phyloP scores from a whole-genome alignment of 1,140 invertebrate genomes.

The Drosophila pachea region DNA sequence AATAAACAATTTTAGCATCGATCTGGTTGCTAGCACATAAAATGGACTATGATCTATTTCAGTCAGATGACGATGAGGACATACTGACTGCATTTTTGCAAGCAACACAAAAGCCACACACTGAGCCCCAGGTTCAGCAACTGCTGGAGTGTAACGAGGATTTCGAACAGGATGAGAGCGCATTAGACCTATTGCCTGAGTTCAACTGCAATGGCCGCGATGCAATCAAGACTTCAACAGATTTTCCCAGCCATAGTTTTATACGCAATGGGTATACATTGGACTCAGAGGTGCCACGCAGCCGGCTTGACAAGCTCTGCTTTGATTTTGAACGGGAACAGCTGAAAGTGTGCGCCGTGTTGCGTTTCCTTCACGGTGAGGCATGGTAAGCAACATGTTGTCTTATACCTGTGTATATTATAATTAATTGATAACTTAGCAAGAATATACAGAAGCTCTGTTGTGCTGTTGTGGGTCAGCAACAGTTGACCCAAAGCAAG shows the following conservation, averaged over 20 bases:
- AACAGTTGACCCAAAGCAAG: slow-evolving; percentile 38
- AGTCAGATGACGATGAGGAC: slow-evolving; percentile 74
- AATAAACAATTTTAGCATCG: neutral
- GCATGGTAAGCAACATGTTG: slow-evolving; percentile 48
- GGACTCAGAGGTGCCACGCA: slow-evolving; percentile 29
- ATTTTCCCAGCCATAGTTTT: slow-evolving; percentile 52
- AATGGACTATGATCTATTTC: slow-evolving; percentile 77
- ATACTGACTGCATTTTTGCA: slow-evolving; percentile 56
- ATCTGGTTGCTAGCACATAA: neutral
- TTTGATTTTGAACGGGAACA: slow-evolving; percentile 55
- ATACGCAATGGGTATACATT: slow-evolving; percentile 50
- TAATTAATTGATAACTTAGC: slow-evolving; percentile 22
- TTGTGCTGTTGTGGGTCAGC: slow-evolving; percentile 37
- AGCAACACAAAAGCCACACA: slow-evolving; percentile 50
- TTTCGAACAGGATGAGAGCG: slow-evolving; percentile 15
- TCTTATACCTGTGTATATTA: neutral
- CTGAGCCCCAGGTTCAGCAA: neutral
- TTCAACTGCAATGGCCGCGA: slow-evolving; percentile 67
- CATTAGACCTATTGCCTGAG: slow-evolving; percentile 55
- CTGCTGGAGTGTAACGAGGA: neutral
- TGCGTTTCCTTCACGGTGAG: slow-evolving; percentile 51
- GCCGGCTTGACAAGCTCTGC: slow-evolving; percentile 33
- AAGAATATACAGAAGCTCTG: slow-evolving; percentile 69
- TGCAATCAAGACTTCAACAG: slow-evolving; percentile 28
- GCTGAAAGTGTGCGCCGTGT: slow-evolving; percentile 31